Evolutionary conservation across 2,888 invertebrate genomes (phyloP), one percentile per base, ranked within the genome.

Genomic region (Phortica magna): DNA sequence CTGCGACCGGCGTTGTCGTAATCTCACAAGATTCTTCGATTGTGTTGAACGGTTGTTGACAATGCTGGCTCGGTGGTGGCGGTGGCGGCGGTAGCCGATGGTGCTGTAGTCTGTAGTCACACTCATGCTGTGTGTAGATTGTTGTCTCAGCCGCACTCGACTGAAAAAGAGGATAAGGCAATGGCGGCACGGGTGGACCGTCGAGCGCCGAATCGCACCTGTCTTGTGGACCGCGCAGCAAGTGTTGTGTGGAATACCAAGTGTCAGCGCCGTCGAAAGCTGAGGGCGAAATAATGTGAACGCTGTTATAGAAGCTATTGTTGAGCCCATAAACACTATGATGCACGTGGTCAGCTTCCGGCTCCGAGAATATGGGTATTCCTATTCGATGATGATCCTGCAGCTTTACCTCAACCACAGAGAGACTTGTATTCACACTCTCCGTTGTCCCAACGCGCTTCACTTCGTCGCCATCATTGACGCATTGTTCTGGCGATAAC

Each of bases 241-340:
- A 31, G 31, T 31, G 89, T 82, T 94, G 94, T 4, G 93, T 93
- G 2, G 94, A 94, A 41, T 93, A 93, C 94, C 94, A 94, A 0
- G 93, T 93, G 82, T 93, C 94, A 83, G 92, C 93, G n/a, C 65
- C 41, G 41, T 65, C 65, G 17, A 65, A 65, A 7, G 65, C 41
- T 5, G 59, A 7, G 9, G 59, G 17, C 77, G 89, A 85, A 17
- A 85, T 83, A 2, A 83, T 79, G 42, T 82, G 82, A 1, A 80
- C 19, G 7, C 81, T 82, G n/a, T 74, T 80, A 42, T 76, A 64
- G 59, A 61, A 79, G 39, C 72, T 74, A 48, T 77, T 80, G 9
- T 61, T 76, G 0, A 78, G 77, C 5, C 71, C 78, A 55, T 93
- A 92, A 67, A 93, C 92, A 77, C 93, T 93, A 88, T 76, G 90